A percentile compares a stretch with the other conserved stretches of the same genome.
phyloP scores from a whole-genome alignment of 2,113 vertebrate genomes.

The Corvus moneduloides region DNA sequence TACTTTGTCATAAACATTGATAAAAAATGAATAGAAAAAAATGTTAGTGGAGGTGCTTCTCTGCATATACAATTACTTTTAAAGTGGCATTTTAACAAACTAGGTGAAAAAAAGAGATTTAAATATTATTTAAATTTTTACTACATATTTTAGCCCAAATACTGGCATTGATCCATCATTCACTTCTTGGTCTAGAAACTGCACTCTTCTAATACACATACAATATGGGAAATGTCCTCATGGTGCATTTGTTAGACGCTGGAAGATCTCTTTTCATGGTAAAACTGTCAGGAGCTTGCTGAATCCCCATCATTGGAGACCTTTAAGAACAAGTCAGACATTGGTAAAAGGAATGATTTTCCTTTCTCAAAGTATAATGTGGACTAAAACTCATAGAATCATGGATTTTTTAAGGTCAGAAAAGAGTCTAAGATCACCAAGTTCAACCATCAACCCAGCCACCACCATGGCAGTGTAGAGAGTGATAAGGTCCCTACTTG shows the following conservation, averaged over 20 bases:
- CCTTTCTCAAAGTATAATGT: background rate
- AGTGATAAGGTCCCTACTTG: background rate
- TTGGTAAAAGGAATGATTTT: background rate
- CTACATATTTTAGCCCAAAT: background rate
- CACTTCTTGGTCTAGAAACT: background rate
- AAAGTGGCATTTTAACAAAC: background rate
- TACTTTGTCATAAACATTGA: background rate
- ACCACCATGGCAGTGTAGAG: background rate
- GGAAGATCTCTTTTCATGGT: background rate
- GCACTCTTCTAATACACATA: background rate
- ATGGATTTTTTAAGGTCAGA: background rate
- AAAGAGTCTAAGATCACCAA: background rate
- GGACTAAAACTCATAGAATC: background rate
- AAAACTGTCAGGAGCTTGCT: background rate
- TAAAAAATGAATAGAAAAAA: background rate
- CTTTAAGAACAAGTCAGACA: background rate
- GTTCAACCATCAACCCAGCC: background rate
- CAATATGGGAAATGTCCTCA: background rate
- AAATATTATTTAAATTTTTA: background rate
- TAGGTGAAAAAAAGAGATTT: background rate
- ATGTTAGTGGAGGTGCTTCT: background rate
- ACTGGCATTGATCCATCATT: background rate
- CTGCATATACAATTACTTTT: background rate
- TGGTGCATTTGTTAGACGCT: background rate
- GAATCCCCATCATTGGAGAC: background rate